These are phyloP conservation scores for Adrianichthys oophorus DNA, from an alignment of 2,797 vertebrate species.

Conservation along the genomic window DNA sequence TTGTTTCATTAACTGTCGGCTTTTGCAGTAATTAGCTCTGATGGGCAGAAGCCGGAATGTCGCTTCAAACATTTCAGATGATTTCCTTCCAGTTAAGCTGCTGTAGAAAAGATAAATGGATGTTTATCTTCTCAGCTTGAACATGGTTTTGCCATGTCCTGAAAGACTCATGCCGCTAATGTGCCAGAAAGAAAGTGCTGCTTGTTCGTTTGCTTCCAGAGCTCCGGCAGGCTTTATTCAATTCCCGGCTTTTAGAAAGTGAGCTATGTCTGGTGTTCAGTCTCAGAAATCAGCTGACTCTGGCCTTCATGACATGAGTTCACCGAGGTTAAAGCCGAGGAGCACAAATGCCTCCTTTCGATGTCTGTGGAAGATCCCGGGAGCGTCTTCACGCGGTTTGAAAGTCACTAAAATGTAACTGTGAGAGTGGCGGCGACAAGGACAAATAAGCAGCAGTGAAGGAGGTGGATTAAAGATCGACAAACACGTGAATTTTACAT, in stretches of 20 bases:
- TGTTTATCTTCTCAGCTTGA: background rate
- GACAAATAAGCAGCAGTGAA: no score
- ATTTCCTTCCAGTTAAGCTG: conserved; percentile 36
- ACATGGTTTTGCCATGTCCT: background rate
- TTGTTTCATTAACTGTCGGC: conserved; percentile 38
- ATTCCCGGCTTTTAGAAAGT: conserved; percentile 1
- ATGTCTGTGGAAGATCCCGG: conserved; percentile 22
- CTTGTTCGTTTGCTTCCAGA: background rate
- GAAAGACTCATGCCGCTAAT: background rate
- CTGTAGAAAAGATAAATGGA: conserved; percentile 12
- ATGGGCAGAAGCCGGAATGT: conserved; percentile 20
- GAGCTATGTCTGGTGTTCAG: conserved; percentile 1
- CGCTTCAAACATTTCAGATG: conserved; percentile 16
- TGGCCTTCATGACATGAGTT: conserved; percentile 40
- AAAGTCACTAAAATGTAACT: no score
- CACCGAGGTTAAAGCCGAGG: conserved; percentile 19
- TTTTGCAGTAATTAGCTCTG: conserved; percentile 45
- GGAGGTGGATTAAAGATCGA: no score
- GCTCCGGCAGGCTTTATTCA: background rate
- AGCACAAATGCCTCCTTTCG: conserved; percentile 51
- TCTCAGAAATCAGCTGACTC: conserved; percentile 43
- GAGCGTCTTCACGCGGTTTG: conserved; percentile 12
- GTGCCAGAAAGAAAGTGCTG: background rate
- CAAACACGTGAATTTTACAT: no score
- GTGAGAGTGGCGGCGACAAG: no score